Conservation (phyloP, 1,140 invertebrate genomes). For the Zeugodacus cucurbitae region DNA sequence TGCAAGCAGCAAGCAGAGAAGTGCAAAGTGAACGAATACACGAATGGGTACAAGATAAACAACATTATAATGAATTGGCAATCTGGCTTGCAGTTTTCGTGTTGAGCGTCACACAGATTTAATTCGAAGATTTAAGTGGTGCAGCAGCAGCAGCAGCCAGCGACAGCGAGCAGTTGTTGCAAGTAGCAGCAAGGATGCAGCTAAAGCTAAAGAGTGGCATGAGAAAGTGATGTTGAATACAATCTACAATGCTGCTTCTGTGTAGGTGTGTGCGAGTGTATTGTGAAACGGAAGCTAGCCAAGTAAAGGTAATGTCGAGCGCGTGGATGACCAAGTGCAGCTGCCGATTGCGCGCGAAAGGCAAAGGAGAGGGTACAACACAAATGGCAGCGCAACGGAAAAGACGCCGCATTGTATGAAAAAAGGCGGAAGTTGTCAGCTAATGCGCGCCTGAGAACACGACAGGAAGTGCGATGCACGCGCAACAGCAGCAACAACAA, state of each 20-base stretch:
- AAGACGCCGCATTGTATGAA: slow-evolving; percentile 8
- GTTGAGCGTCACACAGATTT: slow-evolving; percentile 36
- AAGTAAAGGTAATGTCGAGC: neutral
- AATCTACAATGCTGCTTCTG: neutral
- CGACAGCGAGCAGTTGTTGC: neutral
- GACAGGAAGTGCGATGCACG: slow-evolving; percentile 10
- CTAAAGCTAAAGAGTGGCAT: neutral
- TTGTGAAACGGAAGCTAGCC: neutral
- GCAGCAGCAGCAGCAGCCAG: neutral
- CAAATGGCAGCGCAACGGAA: neutral
- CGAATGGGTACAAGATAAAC: slow-evolving; percentile 35
- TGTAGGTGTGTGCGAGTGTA: neutral
- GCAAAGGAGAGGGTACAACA: neutral
- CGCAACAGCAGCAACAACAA: neutral
- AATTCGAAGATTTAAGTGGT: slow-evolving; percentile 19
- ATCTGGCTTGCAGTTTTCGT: slow-evolving; percentile 32
- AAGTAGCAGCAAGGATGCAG: neutral
- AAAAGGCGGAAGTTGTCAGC: slow-evolving; percentile 37
- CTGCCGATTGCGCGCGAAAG: neutral
- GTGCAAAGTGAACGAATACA: slow-evolving; percentile 10
- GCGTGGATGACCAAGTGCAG: neutral
- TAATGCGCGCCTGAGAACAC: slow-evolving; percentile 7
- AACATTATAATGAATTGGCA: slow-evolving; percentile 38
- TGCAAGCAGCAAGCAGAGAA: neutral
- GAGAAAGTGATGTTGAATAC: neutral